Evolutionary conservation across 2,797 vertebrate species (phyloP).

Genomic region (Rhyacichthys aspro): DNA sequence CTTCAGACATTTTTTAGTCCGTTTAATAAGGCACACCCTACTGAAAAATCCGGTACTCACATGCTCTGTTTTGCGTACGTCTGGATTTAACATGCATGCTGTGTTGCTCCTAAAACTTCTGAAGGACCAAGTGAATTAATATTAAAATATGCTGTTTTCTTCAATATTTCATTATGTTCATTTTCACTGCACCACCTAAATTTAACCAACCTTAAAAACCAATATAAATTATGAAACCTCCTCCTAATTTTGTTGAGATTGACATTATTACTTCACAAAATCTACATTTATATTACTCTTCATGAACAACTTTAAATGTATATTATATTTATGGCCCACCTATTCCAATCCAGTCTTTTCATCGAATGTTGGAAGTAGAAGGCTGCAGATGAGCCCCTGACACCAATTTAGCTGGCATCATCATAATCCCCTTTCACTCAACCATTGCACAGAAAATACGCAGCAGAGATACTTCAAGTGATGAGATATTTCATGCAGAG

Average conservation of each 20-base stretch:
- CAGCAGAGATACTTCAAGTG: background rate
- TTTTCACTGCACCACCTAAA: background rate
- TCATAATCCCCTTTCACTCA: background rate
- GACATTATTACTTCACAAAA: background rate
- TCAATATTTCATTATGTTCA: conserved; percentile 4
- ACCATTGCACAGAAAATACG: background rate
- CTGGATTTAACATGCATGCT: conserved; percentile 1
- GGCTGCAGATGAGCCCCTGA: background rate
- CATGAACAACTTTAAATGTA: background rate
- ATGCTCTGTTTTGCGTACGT: background rate
- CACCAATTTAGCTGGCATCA: background rate
- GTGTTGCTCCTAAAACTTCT: background rate
- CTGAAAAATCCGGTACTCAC: no score
- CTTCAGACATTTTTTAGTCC: no score
- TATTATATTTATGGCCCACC: background rate
- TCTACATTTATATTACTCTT: conserved; percentile 9
- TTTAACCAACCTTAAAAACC: background rate
- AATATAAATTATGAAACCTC: background rate
- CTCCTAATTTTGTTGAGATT: background rate
- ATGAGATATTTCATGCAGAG: conserved; percentile 1
- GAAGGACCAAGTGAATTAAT: conserved; percentile 4
- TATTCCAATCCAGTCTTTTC: background rate
- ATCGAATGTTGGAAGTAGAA: background rate
- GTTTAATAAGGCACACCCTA: no score
- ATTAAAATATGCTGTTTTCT: conserved; percentile 1